Conservation (phyloP, 1,140 invertebrate genomes). For the Macrocentrus cingulum region DNA sequence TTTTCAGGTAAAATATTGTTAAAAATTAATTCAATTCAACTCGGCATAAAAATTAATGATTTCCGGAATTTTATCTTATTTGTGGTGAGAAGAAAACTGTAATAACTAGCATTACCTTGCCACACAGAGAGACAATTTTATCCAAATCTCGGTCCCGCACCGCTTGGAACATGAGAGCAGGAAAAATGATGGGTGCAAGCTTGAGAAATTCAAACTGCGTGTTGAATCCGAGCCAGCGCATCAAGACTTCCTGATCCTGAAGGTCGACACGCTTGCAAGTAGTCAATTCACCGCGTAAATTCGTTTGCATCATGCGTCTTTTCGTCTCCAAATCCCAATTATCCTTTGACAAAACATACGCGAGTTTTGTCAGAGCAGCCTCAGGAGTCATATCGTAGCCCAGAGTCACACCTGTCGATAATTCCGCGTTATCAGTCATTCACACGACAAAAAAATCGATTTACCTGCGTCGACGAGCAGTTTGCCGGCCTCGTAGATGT, state of each 20-base stretch:
- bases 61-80: too few relatives aligned
- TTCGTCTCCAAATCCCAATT: slow-evolving; percentile 77
- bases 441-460: slow-evolving; percentile 13
- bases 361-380: slow-evolving; percentile 88
- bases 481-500: slow-evolving; percentile 80
- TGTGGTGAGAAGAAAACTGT: too few relatives aligned
- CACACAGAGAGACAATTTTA: slow-evolving; percentile 60
- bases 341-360: slow-evolving; percentile 85
- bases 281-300: slow-evolving; percentile 72
- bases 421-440: background rate
- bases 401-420: slow-evolving; percentile 74
- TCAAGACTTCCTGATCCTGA: slow-evolving; percentile 67
- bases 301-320: slow-evolving; percentile 77
- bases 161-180: slow-evolving; percentile 75
- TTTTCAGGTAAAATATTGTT: too few relatives aligned
- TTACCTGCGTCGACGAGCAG: slow-evolving; percentile 44
- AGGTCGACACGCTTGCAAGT: slow-evolving; percentile 39
- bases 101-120: too few relatives aligned
- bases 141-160: slow-evolving; percentile 67
- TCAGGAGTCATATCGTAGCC: slow-evolving; percentile 96
- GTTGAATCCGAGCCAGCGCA: slow-evolving; percentile 67
- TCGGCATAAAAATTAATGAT: too few relatives aligned
- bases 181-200: slow-evolving; percentile 74
- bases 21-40: too few relatives aligned
- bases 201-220: slow-evolving; percentile 70